Base-by-base conservation (phyloP, 92 coral and sea anemone species). In the Pocillopora meandrina region DNA sequence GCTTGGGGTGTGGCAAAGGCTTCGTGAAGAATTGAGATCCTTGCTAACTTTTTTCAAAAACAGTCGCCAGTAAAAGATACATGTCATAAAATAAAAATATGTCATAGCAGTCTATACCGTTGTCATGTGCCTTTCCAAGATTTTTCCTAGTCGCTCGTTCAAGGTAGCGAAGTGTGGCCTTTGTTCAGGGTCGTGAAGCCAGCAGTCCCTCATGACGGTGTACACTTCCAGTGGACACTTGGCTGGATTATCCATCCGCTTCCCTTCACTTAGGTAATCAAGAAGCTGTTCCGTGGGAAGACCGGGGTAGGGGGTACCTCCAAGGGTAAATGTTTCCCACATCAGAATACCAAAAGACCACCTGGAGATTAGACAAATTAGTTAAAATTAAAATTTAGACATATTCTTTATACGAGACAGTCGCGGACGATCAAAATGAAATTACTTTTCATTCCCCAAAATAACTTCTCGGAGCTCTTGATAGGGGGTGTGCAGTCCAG, bases 271-370 rank as follows among this genome's bases (percentile, higher is more conserved):
- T 49, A 95, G 31, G 81, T 82, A 93, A 59, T 91, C 96, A 56
- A 93, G 82, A 52, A 95, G 93, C 72, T 87, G 91, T 74, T 93
- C 98, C 33, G 94, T 86, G 20, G 98, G 98, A 52, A 95, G 92
- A 15, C 91, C 90, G 35, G 98, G 98, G 73, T 95, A 95, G 1
- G 98, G 98, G 20, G 93, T 89, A 17, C 98, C 96, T 49, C 98
- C 98, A 49, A 95, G 93, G 20, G 98, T 95, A 77, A 95, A 92
- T 65, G 92, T 87, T 74, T 95, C 98, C 98, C 98, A 95, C 35
- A 93, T 26, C 36, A 92, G 82, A 62, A 95, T 84, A 61, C 98
- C 98, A 89, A 95, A 95, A 17, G 98, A 91, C 98, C 98, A 95
- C 16, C 98, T 95, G 85, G 1, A 62, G 72, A 23, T 17, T 47